Conservation (phyloP, 2,888 invertebrate species). For the Cataglyphis cursor region DNA sequence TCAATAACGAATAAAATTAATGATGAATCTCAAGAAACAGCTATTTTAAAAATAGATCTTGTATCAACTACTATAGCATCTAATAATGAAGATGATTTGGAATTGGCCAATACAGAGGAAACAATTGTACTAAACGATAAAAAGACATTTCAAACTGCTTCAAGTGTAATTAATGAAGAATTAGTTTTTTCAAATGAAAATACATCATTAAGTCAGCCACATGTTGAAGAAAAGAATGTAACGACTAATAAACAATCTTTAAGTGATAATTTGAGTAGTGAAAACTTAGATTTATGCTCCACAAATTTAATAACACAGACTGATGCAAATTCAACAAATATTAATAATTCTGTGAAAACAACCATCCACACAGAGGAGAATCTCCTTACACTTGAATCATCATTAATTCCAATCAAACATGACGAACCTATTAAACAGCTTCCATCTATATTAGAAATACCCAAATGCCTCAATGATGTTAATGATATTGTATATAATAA, state of each 20-base stretch:
- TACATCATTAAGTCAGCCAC: background rate
- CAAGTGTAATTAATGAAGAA: constrained; percentile 20
- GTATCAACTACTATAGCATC: background rate
- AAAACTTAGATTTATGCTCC: background rate
- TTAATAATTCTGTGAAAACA: constrained; percentile 16
- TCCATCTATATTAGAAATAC: constrained; percentile 12
- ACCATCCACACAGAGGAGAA: background rate
- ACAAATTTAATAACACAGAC: constrained; percentile 11
- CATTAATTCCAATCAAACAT: background rate
- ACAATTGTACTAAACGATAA: background rate
- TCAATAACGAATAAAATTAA: constrained; percentile 9
- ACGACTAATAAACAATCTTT: background rate
- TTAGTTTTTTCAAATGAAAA: constrained; percentile 13
- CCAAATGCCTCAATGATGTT: constrained; percentile 13
- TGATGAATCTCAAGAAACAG: constrained; percentile 12
- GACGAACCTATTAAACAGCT: constrained; percentile 8
- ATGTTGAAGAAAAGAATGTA: constrained; percentile 9
- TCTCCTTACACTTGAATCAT: background rate
- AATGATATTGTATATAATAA: constrained; percentile 18
- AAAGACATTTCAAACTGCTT: background rate
- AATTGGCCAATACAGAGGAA: background rate
- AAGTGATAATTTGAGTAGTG: background rate
- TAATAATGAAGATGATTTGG: constrained; percentile 11
- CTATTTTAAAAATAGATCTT: background rate
- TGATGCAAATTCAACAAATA: background rate